phyloP scores from a whole-genome alignment of 2,797 vertebrate genomes.

The Chiloscyllium punctatum region DNA sequence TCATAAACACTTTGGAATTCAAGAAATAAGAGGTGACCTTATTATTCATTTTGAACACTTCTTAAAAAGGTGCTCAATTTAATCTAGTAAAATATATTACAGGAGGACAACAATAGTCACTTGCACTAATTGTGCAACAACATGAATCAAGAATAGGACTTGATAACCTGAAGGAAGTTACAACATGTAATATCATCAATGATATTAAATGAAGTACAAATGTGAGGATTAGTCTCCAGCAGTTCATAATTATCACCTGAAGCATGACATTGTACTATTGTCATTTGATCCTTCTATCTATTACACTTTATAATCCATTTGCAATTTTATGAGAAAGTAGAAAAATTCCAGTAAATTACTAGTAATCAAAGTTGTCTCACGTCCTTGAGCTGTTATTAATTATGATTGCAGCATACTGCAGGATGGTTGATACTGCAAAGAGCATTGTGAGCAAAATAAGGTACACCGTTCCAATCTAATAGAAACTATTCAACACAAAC shows the following conservation, averaged over 20 bases:
- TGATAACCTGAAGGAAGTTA: not conserved
- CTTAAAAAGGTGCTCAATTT: not conserved
- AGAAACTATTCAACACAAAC: not conserved
- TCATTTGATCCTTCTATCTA: not conserved
- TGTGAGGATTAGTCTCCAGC: not conserved
- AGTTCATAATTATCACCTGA: not conserved
- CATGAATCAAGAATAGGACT: not conserved
- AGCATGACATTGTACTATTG: not conserved
- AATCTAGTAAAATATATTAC: constrained; percentile 1
- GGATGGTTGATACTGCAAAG: not conserved
- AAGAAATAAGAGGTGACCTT: too few relatives aligned
- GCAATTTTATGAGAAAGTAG: not conserved
- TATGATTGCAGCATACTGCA: not conserved
- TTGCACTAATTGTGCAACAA: not conserved
- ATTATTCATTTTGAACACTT: not conserved
- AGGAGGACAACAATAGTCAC: not conserved
- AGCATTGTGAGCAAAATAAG: not conserved
- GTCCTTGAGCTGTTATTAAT: not conserved
- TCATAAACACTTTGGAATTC: too few relatives aligned
- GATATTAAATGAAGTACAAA: not conserved
- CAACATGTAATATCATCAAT: not conserved
- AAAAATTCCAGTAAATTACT: not conserved
- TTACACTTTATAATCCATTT: constrained; percentile 10
- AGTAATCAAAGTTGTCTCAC: not conserved
- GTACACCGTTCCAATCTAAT: not conserved